phyloP scores from a whole-genome alignment of 2,113 vertebrate species.

The Condylura cristata region DNA sequence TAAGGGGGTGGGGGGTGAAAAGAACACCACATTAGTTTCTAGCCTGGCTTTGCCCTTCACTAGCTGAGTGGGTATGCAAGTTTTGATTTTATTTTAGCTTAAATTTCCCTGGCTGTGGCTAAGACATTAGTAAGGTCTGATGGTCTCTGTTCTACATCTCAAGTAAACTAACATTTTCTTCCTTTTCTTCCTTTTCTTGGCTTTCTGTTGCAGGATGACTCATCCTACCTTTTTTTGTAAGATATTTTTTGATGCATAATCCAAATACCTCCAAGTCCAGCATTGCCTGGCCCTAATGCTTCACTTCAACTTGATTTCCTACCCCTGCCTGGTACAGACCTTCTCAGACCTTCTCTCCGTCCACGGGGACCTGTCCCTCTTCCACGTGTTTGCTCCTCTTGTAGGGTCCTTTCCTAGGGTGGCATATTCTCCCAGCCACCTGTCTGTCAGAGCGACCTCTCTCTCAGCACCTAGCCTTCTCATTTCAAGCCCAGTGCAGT shows the following conservation, averaged over 20 bases:
- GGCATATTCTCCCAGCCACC: not conserved
- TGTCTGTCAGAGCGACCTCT: not conserved
- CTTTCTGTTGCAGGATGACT: not conserved
- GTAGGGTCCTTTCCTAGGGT: not conserved
- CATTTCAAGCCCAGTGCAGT: not conserved
- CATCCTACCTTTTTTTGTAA: not conserved
- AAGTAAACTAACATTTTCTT: not conserved
- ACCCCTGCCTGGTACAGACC: not conserved
- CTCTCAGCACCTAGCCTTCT: not conserved
- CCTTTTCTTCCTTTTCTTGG: not conserved
- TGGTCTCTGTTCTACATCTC: not conserved
- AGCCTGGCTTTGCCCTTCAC: conserved; percentile 43
- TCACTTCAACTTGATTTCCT: not conserved
- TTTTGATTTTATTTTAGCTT: conserved; percentile 58
- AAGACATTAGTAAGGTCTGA: conserved; percentile 28
- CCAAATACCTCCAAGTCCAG: not conserved
- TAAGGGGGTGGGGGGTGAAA: conserved; percentile 39
- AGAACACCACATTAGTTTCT: conserved; percentile 40
- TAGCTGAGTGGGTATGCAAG: not conserved
- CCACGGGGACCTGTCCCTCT: not conserved
- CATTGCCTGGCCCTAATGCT: no score
- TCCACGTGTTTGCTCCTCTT: fast-evolving
- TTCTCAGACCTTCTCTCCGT: not conserved
- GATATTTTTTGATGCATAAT: not conserved
- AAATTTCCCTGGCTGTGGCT: conserved; percentile 51